Percentiles rank a stretch among this genome's conserved stretches.
Evolutionary conservation across 2,797 vertebrate genomes (phyloP).

Genomic region (Eospalax fontanierii): DNA sequence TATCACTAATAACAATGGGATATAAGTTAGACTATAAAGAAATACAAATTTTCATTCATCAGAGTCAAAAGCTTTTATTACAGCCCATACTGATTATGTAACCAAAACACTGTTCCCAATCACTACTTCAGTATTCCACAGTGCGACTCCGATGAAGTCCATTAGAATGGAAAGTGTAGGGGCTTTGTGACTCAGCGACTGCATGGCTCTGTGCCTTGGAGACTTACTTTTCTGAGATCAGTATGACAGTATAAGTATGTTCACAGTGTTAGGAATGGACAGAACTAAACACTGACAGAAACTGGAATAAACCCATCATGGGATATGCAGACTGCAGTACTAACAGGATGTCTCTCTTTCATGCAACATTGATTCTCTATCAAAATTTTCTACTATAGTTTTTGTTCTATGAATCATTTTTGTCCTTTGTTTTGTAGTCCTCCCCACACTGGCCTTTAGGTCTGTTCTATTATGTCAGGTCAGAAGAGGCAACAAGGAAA

Average conservation of each 20-base stretch:
- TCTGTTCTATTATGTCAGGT: too few species aligned
- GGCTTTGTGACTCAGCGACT: not conserved
- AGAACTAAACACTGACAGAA: not conserved
- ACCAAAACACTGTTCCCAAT: not conserved
- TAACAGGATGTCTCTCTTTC: too few species aligned
- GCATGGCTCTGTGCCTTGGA: not conserved
- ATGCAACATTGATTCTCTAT: too few species aligned
- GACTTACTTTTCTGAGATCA: fast-evolving
- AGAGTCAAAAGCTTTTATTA: not conserved
- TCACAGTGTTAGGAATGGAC: not conserved
- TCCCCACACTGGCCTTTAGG: too few species aligned
- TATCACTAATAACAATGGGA: not conserved
- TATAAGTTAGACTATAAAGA: not conserved
- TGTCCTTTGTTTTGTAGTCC: too few species aligned
- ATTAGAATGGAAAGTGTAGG: not conserved
- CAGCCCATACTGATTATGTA: not conserved
- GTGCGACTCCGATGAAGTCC: not conserved
- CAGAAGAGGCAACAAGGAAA: too few species aligned
- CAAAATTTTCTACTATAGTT: too few species aligned
- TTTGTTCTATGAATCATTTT: too few species aligned
- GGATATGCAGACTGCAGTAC: fast-evolving
- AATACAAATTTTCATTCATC: not conserved
- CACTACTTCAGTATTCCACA: not conserved
- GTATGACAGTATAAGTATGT: not conserved
- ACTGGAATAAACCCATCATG: fast-evolving